These are phyloP conservation scores for Dendrolimus kikuchii DNA, from an alignment of 1,140 invertebrate genomes.

Conservation along the genomic window DNA sequence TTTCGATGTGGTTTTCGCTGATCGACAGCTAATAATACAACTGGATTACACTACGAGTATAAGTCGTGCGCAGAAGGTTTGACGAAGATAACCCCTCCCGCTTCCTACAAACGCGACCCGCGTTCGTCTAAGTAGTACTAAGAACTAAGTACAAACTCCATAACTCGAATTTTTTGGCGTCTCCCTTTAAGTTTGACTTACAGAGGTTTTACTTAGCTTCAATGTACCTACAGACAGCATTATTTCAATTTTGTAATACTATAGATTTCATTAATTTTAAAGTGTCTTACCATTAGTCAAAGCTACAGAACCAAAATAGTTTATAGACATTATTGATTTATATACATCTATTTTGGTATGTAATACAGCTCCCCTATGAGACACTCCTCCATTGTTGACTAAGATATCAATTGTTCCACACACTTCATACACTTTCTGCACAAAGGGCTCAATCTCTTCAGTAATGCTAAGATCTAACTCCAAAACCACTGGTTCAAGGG, in stretches of 20 bases:
- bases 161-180: no score
- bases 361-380: slow-evolving; percentile 83
- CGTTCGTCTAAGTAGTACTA: no score
- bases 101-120: no score
- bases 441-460: slow-evolving; percentile 75
- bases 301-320: slow-evolving; percentile 94
- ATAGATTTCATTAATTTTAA: neutral
- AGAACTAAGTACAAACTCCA: no score
- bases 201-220: no score
- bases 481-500: slow-evolving; percentile 82
- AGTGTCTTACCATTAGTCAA: slow-evolving; percentile 87
- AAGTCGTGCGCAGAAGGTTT: no score
- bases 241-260: neutral
- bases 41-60: no score
- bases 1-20: no score
- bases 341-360: slow-evolving; percentile 89
- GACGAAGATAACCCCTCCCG: no score
- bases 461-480: slow-evolving; percentile 85
- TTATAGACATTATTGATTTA: slow-evolving; percentile 91
- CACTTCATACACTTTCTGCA: slow-evolving; percentile 76
- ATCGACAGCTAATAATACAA: no score
- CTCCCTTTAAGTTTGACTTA: no score
- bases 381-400: slow-evolving; percentile 94
- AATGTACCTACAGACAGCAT: no score
- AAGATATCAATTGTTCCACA: slow-evolving; percentile 90